Evolutionary conservation across 2,888 invertebrate genomes (phyloP).

Genomic region (Eulithis testata): DNA sequence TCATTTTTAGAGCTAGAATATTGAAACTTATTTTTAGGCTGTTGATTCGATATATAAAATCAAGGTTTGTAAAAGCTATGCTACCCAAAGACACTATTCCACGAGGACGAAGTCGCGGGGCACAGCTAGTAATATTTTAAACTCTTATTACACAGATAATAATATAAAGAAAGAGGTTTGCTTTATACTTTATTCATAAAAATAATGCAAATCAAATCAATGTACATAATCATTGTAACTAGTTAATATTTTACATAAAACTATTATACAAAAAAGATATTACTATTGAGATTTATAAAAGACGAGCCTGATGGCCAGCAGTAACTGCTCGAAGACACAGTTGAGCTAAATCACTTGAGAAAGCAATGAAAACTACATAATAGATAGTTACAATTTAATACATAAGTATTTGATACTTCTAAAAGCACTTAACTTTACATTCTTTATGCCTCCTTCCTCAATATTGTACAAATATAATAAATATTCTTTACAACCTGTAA

Average conservation of each 20-base stretch:
- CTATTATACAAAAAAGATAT: constrained; percentile 39
- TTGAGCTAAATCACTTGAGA: constrained; percentile 4
- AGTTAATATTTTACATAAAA: constrained; percentile 34
- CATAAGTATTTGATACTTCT: constrained; percentile 29
- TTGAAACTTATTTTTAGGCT: too few species aligned
- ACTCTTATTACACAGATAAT: too few species aligned
- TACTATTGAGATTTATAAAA: constrained; percentile 33
- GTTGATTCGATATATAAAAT: too few species aligned
- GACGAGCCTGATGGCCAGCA: neutral
- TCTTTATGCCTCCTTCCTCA: constrained; percentile 7
- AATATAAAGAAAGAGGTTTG: neutral
- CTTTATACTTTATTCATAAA: constrained; percentile 22
- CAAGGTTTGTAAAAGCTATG: too few species aligned
- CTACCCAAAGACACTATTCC: too few species aligned
- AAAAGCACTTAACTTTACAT: constrained; percentile 31
- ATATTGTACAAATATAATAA: constrained; percentile 18
- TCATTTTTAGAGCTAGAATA: too few species aligned
- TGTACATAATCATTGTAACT: constrained; percentile 9
- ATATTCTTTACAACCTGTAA: constrained; percentile 14
- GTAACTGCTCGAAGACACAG: neutral
- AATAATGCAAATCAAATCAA: constrained; percentile 16
- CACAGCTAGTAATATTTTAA: neutral
- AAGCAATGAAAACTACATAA: neutral
- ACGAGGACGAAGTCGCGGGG: too few species aligned
- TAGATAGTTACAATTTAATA: neutral